Percentiles rank a stretch among this genome's conserved stretches.
phyloP scores from a whole-genome alignment of 2,797 vertebrate genomes.

The Odontamblyopus lacepedii region DNA sequence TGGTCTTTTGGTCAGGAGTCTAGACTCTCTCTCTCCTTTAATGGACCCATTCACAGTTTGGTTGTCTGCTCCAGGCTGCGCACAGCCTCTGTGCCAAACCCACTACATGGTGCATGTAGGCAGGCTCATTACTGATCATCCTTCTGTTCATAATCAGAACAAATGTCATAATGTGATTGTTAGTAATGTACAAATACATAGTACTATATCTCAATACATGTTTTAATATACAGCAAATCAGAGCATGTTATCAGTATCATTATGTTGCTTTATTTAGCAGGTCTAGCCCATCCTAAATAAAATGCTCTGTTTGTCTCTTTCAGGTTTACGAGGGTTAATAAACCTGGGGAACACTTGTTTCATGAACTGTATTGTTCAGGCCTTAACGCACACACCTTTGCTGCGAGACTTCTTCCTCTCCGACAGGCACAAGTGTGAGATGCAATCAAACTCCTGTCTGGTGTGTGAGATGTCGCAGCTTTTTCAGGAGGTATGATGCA shows the following conservation, averaged over 20 bases:
- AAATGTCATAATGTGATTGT: background rate
- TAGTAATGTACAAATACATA: no score
- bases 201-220: no score
- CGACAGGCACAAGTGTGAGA: slow-evolving; percentile 96
- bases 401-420: slow-evolving; percentile 98
- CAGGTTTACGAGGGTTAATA: slow-evolving; percentile 96
- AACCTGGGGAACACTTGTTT: slow-evolving; percentile 99
- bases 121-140: slow-evolving; percentile 1
- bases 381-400: slow-evolving; percentile 96
- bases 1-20: slow-evolving; percentile 24
- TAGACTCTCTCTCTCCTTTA: slow-evolving; percentile 40
- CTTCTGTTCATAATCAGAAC: slow-evolving; percentile 1
- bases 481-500: slow-evolving; percentile 90
- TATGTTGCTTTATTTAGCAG: background rate
- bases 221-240: no score
- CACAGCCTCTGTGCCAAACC: slow-evolving; percentile 45
- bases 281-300: background rate
- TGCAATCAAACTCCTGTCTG: slow-evolving; percentile 98
- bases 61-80: slow-evolving; percentile 11
- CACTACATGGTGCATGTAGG: slow-evolving; percentile 20
- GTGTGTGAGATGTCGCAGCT: slow-evolving; percentile 98
- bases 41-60: slow-evolving; percentile 59
- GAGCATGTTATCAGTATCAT: background rate
- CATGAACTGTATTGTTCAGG: slow-evolving; percentile 99
- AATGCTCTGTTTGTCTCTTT: slow-evolving; percentile 3